Percentiles rank a stretch among this genome's conserved stretches.
Conservation (phyloP, 2,888 invertebrate species). For the Hesperia comma region DNA sequence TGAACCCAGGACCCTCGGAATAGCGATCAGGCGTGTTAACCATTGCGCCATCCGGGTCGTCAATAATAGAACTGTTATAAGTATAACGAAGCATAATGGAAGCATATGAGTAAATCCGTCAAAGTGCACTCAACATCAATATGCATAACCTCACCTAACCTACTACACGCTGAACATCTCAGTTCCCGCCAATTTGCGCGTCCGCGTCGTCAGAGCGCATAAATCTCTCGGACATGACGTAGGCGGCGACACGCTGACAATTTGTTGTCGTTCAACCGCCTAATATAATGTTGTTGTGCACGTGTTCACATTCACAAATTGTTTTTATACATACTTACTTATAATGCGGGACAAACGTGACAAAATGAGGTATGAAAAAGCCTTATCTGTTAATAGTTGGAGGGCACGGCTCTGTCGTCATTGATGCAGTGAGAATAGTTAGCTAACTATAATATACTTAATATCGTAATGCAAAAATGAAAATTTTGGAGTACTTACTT, state of each 20-base stretch:
- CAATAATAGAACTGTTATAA: no score
- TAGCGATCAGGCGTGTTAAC: no score
- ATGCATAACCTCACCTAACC: conserved; percentile 49
- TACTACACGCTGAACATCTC: conserved; percentile 56
- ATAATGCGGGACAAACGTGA: background rate
- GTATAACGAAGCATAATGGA: no score
- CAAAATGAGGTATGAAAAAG: background rate
- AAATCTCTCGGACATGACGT: conserved; percentile 76
- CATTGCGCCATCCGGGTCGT: no score
- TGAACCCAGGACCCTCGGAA: no score
- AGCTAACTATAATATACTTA: no score
- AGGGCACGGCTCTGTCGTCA: no score
- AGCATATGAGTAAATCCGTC: background rate
- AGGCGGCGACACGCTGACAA: conserved; percentile 80
- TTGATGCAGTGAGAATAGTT: no score
- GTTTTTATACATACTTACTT: background rate
- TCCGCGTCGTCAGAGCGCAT: conserved; percentile 68
- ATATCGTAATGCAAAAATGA: no score
- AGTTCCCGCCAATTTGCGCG: conserved; percentile 79
- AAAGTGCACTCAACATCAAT: conserved; percentile 26
- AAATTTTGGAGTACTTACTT: no score
- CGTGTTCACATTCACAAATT: conserved; percentile 33
- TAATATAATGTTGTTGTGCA: conserved; percentile 35
- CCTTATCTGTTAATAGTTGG: no score
- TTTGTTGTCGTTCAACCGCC: conserved; percentile 55